Conservation (phyloP, 2,888 invertebrate genomes). For the Rhagonycha fulva region DNA sequence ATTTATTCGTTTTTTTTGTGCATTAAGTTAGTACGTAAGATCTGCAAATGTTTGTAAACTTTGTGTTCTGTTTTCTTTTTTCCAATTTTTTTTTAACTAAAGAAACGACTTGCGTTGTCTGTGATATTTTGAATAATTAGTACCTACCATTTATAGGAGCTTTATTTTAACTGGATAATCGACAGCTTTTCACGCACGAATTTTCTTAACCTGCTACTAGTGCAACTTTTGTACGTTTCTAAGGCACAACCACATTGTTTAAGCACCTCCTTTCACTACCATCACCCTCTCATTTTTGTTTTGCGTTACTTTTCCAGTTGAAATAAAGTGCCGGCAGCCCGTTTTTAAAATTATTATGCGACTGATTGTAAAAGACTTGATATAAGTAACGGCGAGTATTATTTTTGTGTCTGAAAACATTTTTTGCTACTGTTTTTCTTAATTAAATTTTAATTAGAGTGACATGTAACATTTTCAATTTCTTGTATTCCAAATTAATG, state of each 20-base stretch:
- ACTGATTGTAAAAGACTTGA: slow-evolving; percentile 19
- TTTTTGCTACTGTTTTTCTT: slow-evolving; percentile 26
- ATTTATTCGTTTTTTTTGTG: slow-evolving; percentile 11
- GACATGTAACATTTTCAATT: slow-evolving; percentile 19
- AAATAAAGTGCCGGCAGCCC: not conserved
- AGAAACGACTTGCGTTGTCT: slow-evolving; percentile 21
- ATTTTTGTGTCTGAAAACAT: slow-evolving; percentile 30
- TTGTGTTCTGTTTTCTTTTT: slow-evolving; percentile 1
- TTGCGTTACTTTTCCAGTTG: not conserved
- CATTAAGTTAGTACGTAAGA: slow-evolving; percentile 12
- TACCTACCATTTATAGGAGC: slow-evolving; percentile 4
- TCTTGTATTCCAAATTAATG: slow-evolving; percentile 35
- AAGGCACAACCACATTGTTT: not conserved
- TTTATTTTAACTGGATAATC: slow-evolving; percentile 2
- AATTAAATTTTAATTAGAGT: slow-evolving; percentile 13
- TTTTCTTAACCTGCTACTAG: not conserved
- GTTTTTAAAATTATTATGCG: slow-evolving; percentile 5
- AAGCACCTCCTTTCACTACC: not conserved
- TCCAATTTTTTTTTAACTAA: not conserved
- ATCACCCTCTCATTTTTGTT: not conserved
- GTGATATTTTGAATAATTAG: slow-evolving; percentile 25
- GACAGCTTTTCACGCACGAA: not conserved
- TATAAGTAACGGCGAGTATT: slow-evolving; percentile 7
- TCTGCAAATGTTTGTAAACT: slow-evolving; percentile 31
- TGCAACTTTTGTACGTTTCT: not conserved